Evolutionary conservation across 2,888 invertebrate genomes (phyloP).

Genomic region (Cybosia mesomella): DNA sequence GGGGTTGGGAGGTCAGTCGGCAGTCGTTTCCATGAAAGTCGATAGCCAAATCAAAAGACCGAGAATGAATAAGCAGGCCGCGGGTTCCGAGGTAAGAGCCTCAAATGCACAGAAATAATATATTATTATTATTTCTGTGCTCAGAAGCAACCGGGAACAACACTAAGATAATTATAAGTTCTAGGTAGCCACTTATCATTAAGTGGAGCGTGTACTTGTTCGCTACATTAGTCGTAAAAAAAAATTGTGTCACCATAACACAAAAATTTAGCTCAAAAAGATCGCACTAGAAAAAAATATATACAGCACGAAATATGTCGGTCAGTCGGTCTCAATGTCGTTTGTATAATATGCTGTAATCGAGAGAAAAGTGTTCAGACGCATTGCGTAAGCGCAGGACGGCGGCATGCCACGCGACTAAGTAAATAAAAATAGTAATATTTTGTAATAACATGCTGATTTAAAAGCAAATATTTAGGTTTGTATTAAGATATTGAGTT

Average conservation of each 20-base stretch:
- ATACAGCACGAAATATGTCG: constrained; percentile 53
- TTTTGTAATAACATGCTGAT: constrained; percentile 21
- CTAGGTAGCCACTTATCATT: no score
- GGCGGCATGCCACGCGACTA: constrained; percentile 47
- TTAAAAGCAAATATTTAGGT: constrained; percentile 19
- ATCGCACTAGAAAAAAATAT: constrained; percentile 12
- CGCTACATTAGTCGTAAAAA: not conserved
- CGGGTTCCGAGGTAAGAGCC: no score
- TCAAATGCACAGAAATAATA: no score
- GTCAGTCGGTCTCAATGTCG: constrained; percentile 79
- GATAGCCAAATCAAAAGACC: no score
- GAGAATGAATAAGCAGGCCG: not conserved
- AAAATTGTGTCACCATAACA: not conserved
- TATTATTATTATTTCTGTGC: no score
- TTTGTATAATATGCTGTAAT: constrained; percentile 71
- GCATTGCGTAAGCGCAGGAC: constrained; percentile 66
- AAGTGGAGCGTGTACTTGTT: not conserved
- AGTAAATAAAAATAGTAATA: constrained; percentile 22
- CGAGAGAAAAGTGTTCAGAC: constrained; percentile 61
- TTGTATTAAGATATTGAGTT: constrained; percentile 12
- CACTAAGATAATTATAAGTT: no score
- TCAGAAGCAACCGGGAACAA: no score
- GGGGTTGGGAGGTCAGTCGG: not conserved
- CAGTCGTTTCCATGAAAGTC: not conserved
- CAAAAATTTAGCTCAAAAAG: constrained; percentile 5